These are phyloP conservation scores for Emesis castigata DNA, from an alignment of 2,888 invertebrate genomes.

Conservation along the genomic window DNA sequence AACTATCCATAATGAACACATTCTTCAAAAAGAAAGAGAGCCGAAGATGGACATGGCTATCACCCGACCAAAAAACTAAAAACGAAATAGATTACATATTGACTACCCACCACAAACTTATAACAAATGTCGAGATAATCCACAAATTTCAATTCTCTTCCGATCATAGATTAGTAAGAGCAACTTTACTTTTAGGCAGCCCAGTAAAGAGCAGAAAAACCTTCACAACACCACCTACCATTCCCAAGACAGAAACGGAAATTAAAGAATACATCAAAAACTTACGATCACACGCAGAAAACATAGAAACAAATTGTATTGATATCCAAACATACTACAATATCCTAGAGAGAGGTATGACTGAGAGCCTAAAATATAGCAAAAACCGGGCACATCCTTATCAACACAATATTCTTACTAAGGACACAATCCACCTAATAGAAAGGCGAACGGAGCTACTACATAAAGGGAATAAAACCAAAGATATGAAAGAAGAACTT, in stretches of 20 bases:
- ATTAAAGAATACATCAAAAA: constrained; percentile 8
- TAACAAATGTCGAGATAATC: constrained; percentile 24
- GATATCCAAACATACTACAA: constrained; percentile 31
- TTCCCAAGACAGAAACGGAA: constrained; percentile 14
- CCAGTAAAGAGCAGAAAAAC: no score
- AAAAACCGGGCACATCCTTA: constrained; percentile 13
- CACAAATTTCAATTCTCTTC: constrained; percentile 23
- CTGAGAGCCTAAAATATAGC: constrained; percentile 15
- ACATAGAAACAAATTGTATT: constrained; percentile 18
- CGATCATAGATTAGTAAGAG: constrained; percentile 25
- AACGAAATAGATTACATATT: constrained; percentile 36
- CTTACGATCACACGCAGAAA: not conserved
- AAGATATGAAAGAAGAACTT: constrained; percentile 34
- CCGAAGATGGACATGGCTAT: constrained; percentile 45
- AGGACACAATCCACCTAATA: constrained; percentile 18
- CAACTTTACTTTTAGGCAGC: not conserved
- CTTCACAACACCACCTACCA: not conserved
- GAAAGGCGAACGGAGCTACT: constrained; percentile 16
- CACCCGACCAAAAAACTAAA: constrained; percentile 31
- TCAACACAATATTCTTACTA: constrained; percentile 19
- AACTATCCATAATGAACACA: constrained; percentile 52
- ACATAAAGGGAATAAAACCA: constrained; percentile 14
- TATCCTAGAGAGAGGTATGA: constrained; percentile 18
- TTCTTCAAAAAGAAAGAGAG: constrained; percentile 32
- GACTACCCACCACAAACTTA: constrained; percentile 6